Percentiles rank a stretch among this genome's conserved stretches.
phyloP scores from a whole-genome alignment of 2,797 vertebrate genomes.

The Hydrophis major region DNA sequence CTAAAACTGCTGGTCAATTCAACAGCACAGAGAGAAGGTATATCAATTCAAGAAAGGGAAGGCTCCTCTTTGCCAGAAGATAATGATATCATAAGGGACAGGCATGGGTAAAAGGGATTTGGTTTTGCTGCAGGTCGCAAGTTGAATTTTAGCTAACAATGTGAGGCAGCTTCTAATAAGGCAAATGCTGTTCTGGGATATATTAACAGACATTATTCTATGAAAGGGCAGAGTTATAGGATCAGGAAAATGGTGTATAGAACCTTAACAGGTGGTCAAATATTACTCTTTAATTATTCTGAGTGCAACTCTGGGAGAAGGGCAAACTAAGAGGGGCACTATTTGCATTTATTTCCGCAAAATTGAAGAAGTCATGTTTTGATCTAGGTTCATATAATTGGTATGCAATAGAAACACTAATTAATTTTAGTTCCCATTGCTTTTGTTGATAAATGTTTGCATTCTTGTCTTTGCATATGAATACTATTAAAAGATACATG shows the following conservation, averaged over 20 bases:
- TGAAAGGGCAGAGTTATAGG: neutral
- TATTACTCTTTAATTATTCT: neutral
- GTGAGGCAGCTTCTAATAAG: neutral
- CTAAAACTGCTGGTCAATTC: neutral
- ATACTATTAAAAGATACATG: neutral
- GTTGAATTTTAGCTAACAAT: neutral
- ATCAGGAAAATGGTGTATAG: neutral
- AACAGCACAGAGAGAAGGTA: neutral
- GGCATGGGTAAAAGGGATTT: neutral
- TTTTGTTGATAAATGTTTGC: neutral
- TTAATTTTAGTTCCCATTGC: neutral
- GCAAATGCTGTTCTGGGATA: neutral
- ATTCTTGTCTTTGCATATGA: neutral
- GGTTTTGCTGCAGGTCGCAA: neutral
- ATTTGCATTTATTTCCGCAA: neutral
- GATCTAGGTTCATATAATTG: neutral
- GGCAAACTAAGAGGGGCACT: neutral
- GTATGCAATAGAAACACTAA: neutral
- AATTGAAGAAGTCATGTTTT: neutral
- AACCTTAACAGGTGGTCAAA: neutral
- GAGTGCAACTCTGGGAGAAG: neutral
- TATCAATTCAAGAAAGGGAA: neutral
- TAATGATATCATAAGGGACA: neutral
- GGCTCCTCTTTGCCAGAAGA: neutral
- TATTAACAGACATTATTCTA: neutral